These are phyloP conservation scores for Rotaria sp. DNA, from an alignment of 2,888 invertebrate species.

Conservation along the genomic window DNA sequence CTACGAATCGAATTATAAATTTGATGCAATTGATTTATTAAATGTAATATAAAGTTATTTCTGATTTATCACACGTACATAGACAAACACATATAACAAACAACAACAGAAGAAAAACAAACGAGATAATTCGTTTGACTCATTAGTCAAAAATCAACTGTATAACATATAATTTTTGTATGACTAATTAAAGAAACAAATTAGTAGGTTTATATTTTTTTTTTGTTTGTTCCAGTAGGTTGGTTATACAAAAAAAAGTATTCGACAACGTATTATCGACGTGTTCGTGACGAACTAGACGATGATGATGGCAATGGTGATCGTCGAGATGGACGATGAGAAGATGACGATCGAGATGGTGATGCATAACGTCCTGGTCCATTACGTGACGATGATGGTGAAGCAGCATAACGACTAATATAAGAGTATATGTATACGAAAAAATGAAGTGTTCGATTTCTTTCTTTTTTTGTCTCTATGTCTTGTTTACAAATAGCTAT, in stretches of 20 bases:
- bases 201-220: not conserved
- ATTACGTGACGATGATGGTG: not conserved
- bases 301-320: not conserved
- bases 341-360: not conserved
- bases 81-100: not conserved
- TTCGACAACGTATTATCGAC: not conserved
- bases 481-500: not conserved
- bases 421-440: not conserved
- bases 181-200: not conserved
- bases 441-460: not conserved
- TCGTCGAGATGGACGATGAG: not conserved
- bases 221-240: not conserved
- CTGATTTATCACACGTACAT: not conserved
- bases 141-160: not conserved
- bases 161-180: not conserved
- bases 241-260: not conserved
- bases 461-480: not conserved
- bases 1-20: not conserved
- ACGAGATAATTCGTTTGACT: not conserved
- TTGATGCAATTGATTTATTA: not conserved
- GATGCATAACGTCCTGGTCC: not conserved
- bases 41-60: not conserved
- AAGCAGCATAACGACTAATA: constrained; percentile 5
- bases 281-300: not conserved
- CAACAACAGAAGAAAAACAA: not conserved